Evolutionary conservation across 2,797 vertebrate genomes (phyloP).

Genomic region (Ctenopoma kingsleyae): DNA sequence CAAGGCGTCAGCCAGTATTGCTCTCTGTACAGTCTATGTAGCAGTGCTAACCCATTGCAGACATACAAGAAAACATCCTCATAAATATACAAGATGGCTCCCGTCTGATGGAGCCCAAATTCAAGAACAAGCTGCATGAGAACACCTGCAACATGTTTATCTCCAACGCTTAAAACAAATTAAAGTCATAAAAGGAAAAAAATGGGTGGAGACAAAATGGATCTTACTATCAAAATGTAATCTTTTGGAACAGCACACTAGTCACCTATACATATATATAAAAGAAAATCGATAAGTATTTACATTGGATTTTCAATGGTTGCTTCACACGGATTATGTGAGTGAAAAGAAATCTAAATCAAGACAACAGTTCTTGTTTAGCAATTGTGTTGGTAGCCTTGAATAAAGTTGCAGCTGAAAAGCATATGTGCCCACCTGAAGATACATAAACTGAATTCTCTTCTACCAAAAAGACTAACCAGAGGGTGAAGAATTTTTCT

Average conservation of each 20-base stretch:
- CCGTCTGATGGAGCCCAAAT: conserved; percentile 60
- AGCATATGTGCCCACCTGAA: conserved; percentile 67
- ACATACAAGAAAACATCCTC: conserved; percentile 73
- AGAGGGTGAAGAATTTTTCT: conserved; percentile 40
- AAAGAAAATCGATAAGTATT: conserved; percentile 83
- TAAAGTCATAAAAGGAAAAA: conserved; percentile 53
- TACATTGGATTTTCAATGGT: conserved; percentile 81
- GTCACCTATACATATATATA: conserved; percentile 86
- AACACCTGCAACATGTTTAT: conserved; percentile 66
- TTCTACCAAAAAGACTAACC: conserved; percentile 63
- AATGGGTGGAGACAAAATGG: conserved; percentile 68
- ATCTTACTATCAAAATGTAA: conserved; percentile 81
- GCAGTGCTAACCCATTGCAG: conserved; percentile 59
- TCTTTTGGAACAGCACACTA: conserved; percentile 85
- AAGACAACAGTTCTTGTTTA: conserved; percentile 62
- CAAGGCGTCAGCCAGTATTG: conserved; percentile 70
- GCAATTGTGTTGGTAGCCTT: conserved; percentile 65
- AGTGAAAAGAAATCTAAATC: conserved; percentile 63
- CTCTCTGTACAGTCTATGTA: conserved; percentile 77
- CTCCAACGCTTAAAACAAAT: conserved; percentile 70
- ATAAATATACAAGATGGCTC: conserved; percentile 78
- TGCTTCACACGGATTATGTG: conserved; percentile 66
- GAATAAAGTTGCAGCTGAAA: conserved; percentile 73
- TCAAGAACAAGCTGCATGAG: conserved; percentile 62
- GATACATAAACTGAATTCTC: conserved; percentile 60